These are phyloP conservation scores for Dromococcyx pavoninus DNA, from an alignment of 2,797 vertebrate genomes.

Conservation along the genomic window DNA sequence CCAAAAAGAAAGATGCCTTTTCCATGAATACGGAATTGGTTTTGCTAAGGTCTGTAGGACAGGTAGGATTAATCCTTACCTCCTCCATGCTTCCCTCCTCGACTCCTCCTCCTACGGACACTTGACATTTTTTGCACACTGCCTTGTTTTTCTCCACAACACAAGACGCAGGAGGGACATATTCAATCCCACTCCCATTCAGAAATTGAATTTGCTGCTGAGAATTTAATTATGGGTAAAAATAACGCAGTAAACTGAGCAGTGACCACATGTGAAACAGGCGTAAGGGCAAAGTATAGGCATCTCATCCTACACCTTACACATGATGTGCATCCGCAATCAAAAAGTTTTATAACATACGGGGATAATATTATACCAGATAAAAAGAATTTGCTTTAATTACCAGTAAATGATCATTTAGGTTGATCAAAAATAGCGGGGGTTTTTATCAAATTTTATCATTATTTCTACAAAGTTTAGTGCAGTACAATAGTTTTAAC, in stretches of 20 bases:
- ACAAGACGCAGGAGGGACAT: background rate
- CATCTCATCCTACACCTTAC: background rate
- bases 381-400: background rate
- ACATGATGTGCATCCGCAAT: background rate
- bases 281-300: background rate
- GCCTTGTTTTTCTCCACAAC: background rate
- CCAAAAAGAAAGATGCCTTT: background rate
- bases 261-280: background rate
- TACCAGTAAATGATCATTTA: background rate
- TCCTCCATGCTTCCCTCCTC: background rate
- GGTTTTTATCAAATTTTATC: background rate
- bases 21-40: background rate
- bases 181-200: background rate
- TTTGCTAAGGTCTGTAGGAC: background rate
- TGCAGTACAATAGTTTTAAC: background rate
- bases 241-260: background rate
- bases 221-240: background rate
- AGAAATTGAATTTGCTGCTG: conserved; percentile 2
- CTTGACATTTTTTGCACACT: background rate
- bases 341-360: background rate
- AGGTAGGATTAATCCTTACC: background rate
- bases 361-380: background rate
- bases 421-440: background rate
- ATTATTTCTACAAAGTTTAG: background rate
- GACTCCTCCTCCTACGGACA: background rate